Conservation (phyloP, 2,888 invertebrate species). For the Ctena decussata region DNA sequence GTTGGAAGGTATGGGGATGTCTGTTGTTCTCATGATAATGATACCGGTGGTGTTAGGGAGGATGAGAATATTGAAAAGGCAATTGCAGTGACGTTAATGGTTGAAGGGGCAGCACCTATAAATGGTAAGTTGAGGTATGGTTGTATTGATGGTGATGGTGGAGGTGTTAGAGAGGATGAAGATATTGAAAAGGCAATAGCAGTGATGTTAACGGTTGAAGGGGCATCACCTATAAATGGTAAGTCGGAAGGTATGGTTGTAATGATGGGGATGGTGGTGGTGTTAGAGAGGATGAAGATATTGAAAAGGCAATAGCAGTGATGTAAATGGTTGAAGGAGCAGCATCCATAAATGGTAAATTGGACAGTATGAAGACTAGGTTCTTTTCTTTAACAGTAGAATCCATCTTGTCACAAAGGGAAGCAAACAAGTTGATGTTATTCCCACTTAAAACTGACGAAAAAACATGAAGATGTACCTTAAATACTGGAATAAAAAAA, state of each 20-base stretch:
- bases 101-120: not conserved
- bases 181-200: not conserved
- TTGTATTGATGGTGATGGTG: not conserved
- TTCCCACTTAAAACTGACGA: no score
- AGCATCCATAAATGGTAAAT: not conserved
- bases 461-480: no score
- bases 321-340: not conserved
- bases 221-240: not conserved
- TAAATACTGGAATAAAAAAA: no score
- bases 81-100: not conserved
- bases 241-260: no score
- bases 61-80: not conserved
- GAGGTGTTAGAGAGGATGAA: not conserved
- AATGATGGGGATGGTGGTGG: not conserved
- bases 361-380: no score
- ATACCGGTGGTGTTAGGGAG: not conserved
- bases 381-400: no score
- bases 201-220: not conserved
- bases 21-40: no score
- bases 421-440: no score
- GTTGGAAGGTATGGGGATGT: no score
- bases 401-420: no score
- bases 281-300: not conserved
- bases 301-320: not conserved
- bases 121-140: slow-evolving; percentile 3